These are phyloP conservation scores for Meghimatium bilineatum DNA, from an alignment of 2,888 invertebrate species.

Conservation along the genomic window DNA sequence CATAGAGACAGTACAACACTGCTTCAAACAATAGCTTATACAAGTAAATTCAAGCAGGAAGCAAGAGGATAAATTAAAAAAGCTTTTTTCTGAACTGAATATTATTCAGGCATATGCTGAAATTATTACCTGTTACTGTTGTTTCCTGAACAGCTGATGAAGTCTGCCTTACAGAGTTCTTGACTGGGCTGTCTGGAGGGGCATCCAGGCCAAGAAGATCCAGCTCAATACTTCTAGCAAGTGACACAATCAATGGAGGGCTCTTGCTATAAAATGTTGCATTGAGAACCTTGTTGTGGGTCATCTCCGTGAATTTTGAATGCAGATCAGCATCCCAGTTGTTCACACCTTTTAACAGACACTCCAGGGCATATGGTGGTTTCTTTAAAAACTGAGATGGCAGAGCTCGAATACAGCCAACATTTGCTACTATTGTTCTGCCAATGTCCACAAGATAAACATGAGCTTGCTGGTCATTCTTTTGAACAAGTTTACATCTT, in stretches of 20 bases:
- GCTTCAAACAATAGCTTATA: too few relatives aligned
- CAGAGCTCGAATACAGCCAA: conserved; percentile 32
- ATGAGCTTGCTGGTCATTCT: conserved; percentile 78
- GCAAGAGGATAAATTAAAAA: too few relatives aligned
- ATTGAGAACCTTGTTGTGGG: conserved; percentile 53
- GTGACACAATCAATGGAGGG: conserved; percentile 51
- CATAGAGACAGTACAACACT: too few relatives aligned
- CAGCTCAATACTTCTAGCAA: conserved; percentile 53
- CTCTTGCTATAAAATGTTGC: conserved; percentile 46
- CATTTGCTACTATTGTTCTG: conserved; percentile 66
- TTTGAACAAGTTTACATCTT: conserved; percentile 80
- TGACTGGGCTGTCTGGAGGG: not conserved
- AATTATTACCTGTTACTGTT: not conserved
- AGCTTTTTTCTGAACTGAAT: too few relatives aligned
- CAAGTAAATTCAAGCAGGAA: too few relatives aligned
- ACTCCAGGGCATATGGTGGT: conserved; percentile 57
- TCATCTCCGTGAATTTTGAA: conserved; percentile 53
- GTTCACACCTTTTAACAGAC: conserved; percentile 52
- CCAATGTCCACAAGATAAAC: conserved; percentile 83
- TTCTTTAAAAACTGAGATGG: conserved; percentile 49
- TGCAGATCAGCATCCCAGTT: conserved; percentile 52
- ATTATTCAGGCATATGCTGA: too few relatives aligned
- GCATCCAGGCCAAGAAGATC: conserved; percentile 51
- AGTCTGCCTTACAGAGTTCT: conserved; percentile 10
- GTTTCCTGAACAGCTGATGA: not conserved